Conservation (phyloP, 2,888 invertebrate genomes). For the Thymelicus acteon region DNA sequence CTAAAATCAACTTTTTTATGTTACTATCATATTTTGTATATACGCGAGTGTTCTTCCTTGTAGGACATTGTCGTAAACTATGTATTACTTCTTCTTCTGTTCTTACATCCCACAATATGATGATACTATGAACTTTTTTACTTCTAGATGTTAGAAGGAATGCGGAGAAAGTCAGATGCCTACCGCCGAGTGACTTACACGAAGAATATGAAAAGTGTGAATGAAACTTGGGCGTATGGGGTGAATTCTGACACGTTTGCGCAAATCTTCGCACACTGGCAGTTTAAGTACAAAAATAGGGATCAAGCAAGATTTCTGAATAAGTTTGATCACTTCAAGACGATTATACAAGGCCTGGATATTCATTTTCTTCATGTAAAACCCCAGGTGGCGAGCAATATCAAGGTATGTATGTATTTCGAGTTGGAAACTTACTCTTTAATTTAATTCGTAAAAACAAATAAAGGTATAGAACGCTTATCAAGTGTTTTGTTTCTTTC, state of each 20-base stretch:
- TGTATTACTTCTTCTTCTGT: too few species aligned
- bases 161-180: constrained; percentile 80
- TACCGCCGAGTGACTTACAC: constrained; percentile 64
- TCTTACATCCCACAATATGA: neutral
- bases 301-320: constrained; percentile 88
- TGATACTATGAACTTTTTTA: neutral
- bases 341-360: constrained; percentile 88
- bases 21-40: too few species aligned
- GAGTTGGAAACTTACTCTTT: too few species aligned
- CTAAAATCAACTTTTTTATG: too few species aligned
- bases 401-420: constrained; percentile 53
- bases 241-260: constrained; percentile 88
- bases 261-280: constrained; percentile 90
- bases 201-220: constrained; percentile 67
- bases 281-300: constrained; percentile 86
- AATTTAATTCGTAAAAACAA: too few species aligned
- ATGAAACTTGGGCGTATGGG: constrained; percentile 92
- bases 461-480: too few species aligned
- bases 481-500: too few species aligned
- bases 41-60: too few species aligned
- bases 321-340: constrained; percentile 89
- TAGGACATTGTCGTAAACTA: too few species aligned
- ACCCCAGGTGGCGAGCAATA: constrained; percentile 68
- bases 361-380: constrained; percentile 91
- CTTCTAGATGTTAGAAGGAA: constrained; percentile 81